These are phyloP conservation scores for Eristalis tenax DNA, from an alignment of 2,888 invertebrate species.

Conservation along the genomic window DNA sequence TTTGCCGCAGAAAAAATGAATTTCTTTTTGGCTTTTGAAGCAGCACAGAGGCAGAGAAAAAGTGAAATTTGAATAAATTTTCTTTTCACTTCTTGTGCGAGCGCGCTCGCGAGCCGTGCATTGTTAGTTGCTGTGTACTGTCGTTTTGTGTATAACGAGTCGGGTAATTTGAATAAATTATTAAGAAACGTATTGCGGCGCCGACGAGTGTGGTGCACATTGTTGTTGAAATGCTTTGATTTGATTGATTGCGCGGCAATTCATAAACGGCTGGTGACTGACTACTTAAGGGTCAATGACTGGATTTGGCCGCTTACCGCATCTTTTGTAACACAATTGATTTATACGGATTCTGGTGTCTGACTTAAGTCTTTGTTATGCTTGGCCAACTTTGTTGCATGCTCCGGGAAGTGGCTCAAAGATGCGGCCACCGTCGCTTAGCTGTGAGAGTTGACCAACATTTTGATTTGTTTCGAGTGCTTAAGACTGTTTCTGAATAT, in stretches of 20 bases:
- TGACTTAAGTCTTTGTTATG: neutral
- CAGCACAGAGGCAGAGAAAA: slow-evolving; percentile 23
- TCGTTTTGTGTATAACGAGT: slow-evolving; percentile 59
- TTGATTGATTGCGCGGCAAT: slow-evolving; percentile 38
- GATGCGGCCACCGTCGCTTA: slow-evolving; percentile 5
- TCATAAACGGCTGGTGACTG: neutral
- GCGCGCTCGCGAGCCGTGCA: slow-evolving; percentile 22
- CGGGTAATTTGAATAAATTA: slow-evolving; percentile 63
- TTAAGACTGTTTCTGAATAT: neutral
- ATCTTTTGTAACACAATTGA: slow-evolving; percentile 11
- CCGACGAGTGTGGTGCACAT: slow-evolving; percentile 25
- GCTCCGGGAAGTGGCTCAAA: neutral
- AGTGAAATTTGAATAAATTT: slow-evolving; percentile 70
- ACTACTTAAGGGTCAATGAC: slow-evolving; percentile 20
- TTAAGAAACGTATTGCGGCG: slow-evolving; percentile 65
- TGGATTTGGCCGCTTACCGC: slow-evolving; percentile 9
- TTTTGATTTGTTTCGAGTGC: neutral
- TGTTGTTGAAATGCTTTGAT: slow-evolving; percentile 31
- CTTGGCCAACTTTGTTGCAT: neutral
- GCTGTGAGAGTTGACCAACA: neutral
- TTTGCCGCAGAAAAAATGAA: slow-evolving; percentile 30
- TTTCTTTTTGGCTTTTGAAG: slow-evolving; percentile 56
- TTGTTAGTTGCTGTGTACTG: slow-evolving; percentile 42
- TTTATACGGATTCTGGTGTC: slow-evolving; percentile 1
- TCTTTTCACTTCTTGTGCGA: slow-evolving; percentile 51